These are phyloP conservation scores for Diacarnus erythraeanus DNA, from an alignment of 37 sponge, comb jelly and placozoan species.

Conservation along the genomic window DNA sequence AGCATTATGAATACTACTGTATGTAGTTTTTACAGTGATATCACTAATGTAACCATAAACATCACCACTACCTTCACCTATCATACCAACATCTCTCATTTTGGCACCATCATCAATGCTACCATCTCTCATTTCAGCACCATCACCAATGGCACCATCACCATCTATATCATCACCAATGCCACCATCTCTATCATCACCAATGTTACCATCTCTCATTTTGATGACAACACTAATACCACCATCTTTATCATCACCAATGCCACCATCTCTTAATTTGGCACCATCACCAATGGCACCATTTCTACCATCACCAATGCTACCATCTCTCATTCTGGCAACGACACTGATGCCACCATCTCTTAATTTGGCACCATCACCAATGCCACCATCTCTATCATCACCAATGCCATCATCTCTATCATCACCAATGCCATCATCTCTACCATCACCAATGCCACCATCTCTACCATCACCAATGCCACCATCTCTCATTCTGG, in stretches of 20 bases:
- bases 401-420: not conserved
- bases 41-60: not conserved
- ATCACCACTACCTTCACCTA: not conserved
- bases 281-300: not conserved
- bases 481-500: not conserved
- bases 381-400: not conserved
- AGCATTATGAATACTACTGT: too few relatives aligned
- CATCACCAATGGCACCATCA: not conserved
- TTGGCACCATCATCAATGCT: not conserved
- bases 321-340: not conserved
- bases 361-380: too few relatives aligned
- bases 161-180: not conserved
- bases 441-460: not conserved
- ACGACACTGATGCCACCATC: not conserved
- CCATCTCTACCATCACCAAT: not conserved
- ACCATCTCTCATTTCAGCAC: not conserved
- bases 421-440: not conserved
- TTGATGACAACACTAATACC: not conserved
- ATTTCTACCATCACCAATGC: not conserved
- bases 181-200: not conserved
- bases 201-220: not conserved
- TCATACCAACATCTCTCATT: not conserved
- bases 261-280: not conserved
- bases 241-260: not conserved
- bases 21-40: too few relatives aligned